Evolutionary conservation across 2,888 invertebrate genomes (phyloP), one percentile per base, ranked within the genome.

Genomic region (Chrysolina haemoptera): DNA sequence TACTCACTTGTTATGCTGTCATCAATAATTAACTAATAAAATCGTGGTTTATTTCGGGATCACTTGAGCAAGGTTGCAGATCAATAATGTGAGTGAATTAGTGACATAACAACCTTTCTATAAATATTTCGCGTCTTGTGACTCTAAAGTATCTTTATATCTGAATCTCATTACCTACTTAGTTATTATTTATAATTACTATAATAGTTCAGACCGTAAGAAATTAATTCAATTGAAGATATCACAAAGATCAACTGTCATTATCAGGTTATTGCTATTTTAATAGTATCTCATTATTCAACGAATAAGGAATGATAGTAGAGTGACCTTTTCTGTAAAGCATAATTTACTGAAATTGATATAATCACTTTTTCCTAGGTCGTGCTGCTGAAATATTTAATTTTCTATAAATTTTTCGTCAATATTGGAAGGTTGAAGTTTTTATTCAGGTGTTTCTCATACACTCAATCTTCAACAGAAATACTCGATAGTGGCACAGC

Each of bases 161-260:
- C 18, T 12, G 11, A 43, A 35, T 27, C 48, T 48, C 48, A 66
- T 66, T 66, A 50, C 20, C 12, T 22, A 50, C 20, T 6, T 22
- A n/a, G 66, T 66, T 66, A 66, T 66, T 66, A 66, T 35, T 50
- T 35, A 48, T 66, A 50, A 66, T 66, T 50, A 66, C 66, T 50
- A 27, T 27, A 50, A 66, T 66, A 40, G 27, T 18, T 16, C 40
- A 20, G 55, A 41, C 41, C 22, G 68, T 41, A 59, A 41, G 22
- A 20, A 59, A 59, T 59, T 68, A 14, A 68, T 59, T 68, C 41
- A 59, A 68, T 68, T 59, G 41, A 46, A 68, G 14, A 53, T 68
- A 68, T 59, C 68, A n/a, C 59, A 68, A 68, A 68, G 68, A 68
- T 68, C 55, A 59, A 68, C 68, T 12, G 11, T 68, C 55, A 59